A percentile compares a stretch with the other conserved stretches of the same genome.
Evolutionary conservation across 2,113 vertebrate genomes (phyloP).

Genomic region (Tinamus guttatus): DNA sequence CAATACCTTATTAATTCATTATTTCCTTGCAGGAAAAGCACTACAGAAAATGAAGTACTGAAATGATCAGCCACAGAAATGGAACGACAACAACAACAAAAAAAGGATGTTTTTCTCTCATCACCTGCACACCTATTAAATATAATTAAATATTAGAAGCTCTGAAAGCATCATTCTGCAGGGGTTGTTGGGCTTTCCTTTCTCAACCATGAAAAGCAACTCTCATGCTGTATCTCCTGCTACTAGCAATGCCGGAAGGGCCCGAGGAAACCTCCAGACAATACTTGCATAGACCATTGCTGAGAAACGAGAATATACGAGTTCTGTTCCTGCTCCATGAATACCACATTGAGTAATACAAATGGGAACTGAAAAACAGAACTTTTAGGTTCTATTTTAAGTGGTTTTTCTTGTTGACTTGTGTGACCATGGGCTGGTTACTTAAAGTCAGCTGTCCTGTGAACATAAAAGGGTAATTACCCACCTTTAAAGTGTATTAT

Average conservation of each 20-base stretch:
- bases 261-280: not conserved
- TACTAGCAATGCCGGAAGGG: not conserved
- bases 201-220: not conserved
- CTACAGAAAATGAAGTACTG: not conserved
- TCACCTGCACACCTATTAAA: not conserved
- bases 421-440: not conserved
- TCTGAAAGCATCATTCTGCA: not conserved
- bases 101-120: not conserved
- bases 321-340: not conserved
- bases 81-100: not conserved
- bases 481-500: not conserved
- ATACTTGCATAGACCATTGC: accelerated
- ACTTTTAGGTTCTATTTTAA: not conserved
- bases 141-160: not conserved
- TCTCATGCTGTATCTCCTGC: accelerated
- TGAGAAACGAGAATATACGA: not conserved
- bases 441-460: not conserved
- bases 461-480: not conserved
- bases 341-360: not conserved
- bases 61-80: not conserved
- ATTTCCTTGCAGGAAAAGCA: not conserved
- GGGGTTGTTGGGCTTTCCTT: not conserved
- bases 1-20: no score
- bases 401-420: not conserved
- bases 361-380: not conserved